These are phyloP conservation scores for Sakesphorus luctuosus DNA, from an alignment of 2,113 vertebrate genomes.

Conservation along the genomic window DNA sequence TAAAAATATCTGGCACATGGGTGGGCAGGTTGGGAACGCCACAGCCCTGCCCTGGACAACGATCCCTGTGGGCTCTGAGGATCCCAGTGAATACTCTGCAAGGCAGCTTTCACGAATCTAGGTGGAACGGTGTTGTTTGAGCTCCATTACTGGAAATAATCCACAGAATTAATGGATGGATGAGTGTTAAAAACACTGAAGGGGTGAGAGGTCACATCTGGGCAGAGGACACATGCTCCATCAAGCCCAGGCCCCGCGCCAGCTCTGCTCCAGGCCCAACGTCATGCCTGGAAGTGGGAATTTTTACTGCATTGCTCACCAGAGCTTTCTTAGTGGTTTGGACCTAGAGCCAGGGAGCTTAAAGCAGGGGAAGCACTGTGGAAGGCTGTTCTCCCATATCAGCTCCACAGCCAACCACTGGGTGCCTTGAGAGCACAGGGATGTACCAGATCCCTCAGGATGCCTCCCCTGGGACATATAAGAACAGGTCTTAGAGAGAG, in stretches of 20 bases:
- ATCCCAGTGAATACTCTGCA: not conserved
- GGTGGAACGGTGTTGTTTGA: not conserved
- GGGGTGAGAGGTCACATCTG: not conserved
- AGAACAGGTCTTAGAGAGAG: not conserved
- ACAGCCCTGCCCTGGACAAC: not conserved
- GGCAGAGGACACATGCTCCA: not conserved
- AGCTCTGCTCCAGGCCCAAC: not conserved
- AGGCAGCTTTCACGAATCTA: not conserved
- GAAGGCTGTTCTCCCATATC: not conserved
- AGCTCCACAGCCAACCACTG: fast-evolving
- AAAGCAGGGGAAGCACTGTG: not conserved
- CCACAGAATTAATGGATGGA: not conserved
- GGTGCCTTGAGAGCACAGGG: not conserved
- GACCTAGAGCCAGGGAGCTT: not conserved
- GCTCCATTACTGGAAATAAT: not conserved
- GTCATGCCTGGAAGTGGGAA: not conserved
- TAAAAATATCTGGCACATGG: not conserved
- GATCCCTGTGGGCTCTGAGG: fast-evolving
- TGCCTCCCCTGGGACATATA: not conserved
- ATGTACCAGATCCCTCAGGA: fast-evolving
- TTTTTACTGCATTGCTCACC: not conserved
- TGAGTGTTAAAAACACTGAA: not conserved
- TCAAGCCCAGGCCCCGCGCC: not conserved
- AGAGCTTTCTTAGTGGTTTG: not conserved
- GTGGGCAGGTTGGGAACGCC: fast-evolving